These are phyloP conservation scores for Agonum fuliginosum DNA, from an alignment of 2,888 invertebrate genomes.

Conservation along the genomic window DNA sequence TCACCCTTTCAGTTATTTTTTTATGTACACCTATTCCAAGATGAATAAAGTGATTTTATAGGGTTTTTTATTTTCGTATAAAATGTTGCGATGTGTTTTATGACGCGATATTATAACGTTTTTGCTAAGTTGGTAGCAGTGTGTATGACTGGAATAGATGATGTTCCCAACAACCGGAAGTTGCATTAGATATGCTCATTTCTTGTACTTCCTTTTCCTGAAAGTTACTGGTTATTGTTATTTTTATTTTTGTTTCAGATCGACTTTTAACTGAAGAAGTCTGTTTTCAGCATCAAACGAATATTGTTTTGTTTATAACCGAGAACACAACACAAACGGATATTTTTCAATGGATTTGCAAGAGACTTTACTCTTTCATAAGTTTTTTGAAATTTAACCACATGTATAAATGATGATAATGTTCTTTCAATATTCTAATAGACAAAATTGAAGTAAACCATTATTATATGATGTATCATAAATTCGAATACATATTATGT, in stretches of 20 bases:
- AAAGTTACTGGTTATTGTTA: constrained; percentile 43
- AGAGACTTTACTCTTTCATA: too few species aligned
- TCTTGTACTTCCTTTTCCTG: constrained; percentile 12
- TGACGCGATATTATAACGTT: constrained; percentile 35
- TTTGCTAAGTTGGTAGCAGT: constrained; percentile 27
- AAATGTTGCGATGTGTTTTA: constrained; percentile 29
- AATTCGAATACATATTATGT: too few species aligned
- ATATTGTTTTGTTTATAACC: too few species aligned
- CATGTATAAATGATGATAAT: too few species aligned
- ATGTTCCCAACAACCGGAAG: constrained; percentile 15
- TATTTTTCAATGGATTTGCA: too few species aligned
- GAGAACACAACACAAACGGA: too few species aligned
- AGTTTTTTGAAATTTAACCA: too few species aligned
- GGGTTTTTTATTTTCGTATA: constrained; percentile 6
- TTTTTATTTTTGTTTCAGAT: constrained; percentile 46
- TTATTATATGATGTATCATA: too few species aligned
- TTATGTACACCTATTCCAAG: not conserved
- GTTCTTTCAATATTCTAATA: too few species aligned
- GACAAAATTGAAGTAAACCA: too few species aligned
- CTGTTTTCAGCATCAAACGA: too few species aligned
- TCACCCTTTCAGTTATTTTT: constrained; percentile 3
- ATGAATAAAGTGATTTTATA: constrained; percentile 46
- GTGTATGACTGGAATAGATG: constrained; percentile 51
- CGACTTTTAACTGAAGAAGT: constrained; percentile 29
- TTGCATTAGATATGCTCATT: constrained; percentile 40